Conservation (phyloP, 2,888 invertebrate species). For the Patella caerulea region DNA sequence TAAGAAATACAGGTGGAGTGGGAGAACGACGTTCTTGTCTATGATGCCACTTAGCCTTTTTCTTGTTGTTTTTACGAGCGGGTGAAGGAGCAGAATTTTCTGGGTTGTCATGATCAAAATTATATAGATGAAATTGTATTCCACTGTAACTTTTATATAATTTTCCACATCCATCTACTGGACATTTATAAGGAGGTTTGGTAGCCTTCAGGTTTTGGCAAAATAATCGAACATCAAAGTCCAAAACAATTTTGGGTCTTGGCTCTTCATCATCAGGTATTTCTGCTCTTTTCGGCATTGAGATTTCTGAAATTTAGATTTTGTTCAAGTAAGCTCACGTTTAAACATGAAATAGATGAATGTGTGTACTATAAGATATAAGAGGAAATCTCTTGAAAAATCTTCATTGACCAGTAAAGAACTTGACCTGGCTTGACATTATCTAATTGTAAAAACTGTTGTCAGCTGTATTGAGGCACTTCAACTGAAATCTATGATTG, state of each 20-base stretch:
- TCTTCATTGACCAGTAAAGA: too few species aligned
- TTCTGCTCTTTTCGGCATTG: slow-evolving; percentile 5
- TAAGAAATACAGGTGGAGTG: slow-evolving; percentile 69
- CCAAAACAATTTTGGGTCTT: slow-evolving; percentile 76
- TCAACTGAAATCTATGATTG: too few species aligned
- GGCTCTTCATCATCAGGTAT: neutral
- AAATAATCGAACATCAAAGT: slow-evolving; percentile 89
- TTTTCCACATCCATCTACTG: slow-evolving; percentile 86
- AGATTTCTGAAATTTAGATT: neutral
- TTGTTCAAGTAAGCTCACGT: too few species aligned
- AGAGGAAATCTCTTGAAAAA: too few species aligned
- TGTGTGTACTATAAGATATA: too few species aligned
- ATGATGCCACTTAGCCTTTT: slow-evolving; percentile 63
- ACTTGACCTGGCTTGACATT: too few species aligned
- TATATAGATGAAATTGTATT: slow-evolving; percentile 87
- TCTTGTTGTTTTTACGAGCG: slow-evolving; percentile 73
- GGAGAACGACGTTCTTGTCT: slow-evolving; percentile 64
- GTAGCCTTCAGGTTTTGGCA: slow-evolving; percentile 86
- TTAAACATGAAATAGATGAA: too few species aligned
- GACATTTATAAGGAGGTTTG: slow-evolving; percentile 90
- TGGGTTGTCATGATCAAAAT: slow-evolving; percentile 85
- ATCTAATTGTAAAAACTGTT: too few species aligned
- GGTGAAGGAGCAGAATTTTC: slow-evolving; percentile 57
- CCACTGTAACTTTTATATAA: slow-evolving; percentile 90
- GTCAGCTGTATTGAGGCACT: too few species aligned